These are phyloP conservation scores for Cerceris ruficornis DNA, from an alignment of 2,888 invertebrate species.

Conservation along the genomic window DNA sequence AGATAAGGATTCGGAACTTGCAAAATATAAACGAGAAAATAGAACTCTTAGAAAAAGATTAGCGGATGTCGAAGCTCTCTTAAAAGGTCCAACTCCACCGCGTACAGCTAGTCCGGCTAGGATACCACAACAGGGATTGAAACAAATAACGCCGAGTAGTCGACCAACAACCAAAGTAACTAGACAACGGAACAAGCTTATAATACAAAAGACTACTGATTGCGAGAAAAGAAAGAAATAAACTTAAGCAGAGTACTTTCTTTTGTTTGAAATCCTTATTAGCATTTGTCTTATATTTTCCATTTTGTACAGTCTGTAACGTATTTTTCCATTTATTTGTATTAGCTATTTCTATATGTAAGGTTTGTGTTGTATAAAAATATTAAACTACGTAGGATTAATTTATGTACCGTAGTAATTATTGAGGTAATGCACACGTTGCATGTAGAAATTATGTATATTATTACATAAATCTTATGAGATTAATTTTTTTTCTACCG, in stretches of 20 bases:
- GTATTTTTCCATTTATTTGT: neutral
- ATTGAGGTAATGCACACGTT: neutral
- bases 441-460: neutral
- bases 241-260: conserved; percentile 4
- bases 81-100: conserved; percentile 68
- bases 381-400: neutral
- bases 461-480: neutral
- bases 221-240: conserved; percentile 68
- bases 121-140: conserved; percentile 87
- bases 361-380: neutral
- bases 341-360: neutral
- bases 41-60: conserved; percentile 74
- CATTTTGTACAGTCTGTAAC: conserved; percentile 26
- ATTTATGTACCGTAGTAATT: neutral
- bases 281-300: conserved; percentile 12
- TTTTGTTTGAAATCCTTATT: neutral
- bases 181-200: conserved; percentile 91
- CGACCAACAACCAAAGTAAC: conserved; percentile 90
- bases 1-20: conserved; percentile 72
- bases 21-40: conserved; percentile 77
- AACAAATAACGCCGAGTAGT: conserved; percentile 85
- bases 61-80: conserved; percentile 77
- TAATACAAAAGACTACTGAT: conserved; percentile 87
- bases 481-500: too few species aligned
- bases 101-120: conserved; percentile 78